Evolutionary conservation across 2,888 invertebrate species (phyloP), one percentile per base, ranked within the genome.

Genomic region (Strigamia crassipes): DNA sequence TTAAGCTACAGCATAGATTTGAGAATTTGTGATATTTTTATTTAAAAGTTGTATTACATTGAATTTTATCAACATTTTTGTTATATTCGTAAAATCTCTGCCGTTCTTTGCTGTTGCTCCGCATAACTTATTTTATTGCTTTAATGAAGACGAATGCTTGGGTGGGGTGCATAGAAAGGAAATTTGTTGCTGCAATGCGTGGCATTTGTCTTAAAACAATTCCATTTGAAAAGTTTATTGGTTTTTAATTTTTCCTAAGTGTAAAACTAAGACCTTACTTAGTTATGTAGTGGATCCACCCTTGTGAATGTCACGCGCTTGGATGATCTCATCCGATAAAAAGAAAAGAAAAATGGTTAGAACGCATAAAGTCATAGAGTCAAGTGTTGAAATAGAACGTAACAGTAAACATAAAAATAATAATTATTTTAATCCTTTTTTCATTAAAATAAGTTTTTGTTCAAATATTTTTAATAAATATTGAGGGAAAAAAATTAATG

Each of bases 281-380:
- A 21, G 61, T 66, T 66, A 23, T 18, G 18, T 66, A 12, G 12
- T 23, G 61, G 61, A 66, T 66, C 61, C 61, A 66, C 61, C 61
- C 61, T 66, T 6, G 10, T 66, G 23, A 66, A 66, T 66, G 61
- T 66, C 61, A 66, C 21, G 61, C 61, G 61, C 21, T n/a, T 23
- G 61, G 61, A 2, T 66, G 61, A 66, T 66, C 61, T 66, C 61
- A 66, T 23, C 23, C 23, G 61, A 66, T 66, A 66, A 66, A 66
- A 66, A 66, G 23, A 66, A 66, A 46, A 46, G 38, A 46, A 46
- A 46, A n/a, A n/a, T 46, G 46, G 0, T 5, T 0, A 23, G 18
- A 66, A n/a, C 18, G 61, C 61, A 23, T 9, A 12, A 21, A 21
- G 21, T 66, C 23, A 4, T 66, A 27, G 1, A 51, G 51, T 18